Conservation (phyloP, 2,113 vertebrate species). For the Cynoglossus semilaevis region DNA sequence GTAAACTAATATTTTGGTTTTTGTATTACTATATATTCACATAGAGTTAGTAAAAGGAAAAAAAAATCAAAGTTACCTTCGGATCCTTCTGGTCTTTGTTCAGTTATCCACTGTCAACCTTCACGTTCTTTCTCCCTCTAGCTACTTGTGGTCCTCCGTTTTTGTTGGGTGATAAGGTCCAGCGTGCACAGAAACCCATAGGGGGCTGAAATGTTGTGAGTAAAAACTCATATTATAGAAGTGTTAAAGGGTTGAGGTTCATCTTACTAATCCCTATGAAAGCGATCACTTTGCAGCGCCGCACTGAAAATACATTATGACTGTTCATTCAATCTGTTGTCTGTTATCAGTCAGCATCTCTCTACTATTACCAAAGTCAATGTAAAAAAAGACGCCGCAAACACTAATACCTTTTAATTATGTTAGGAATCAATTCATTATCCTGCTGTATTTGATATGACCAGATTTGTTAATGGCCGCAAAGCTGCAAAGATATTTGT, state of each 20-base stretch:
- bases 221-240: constrained; percentile 55
- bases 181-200: constrained; percentile 45
- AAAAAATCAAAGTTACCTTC: constrained; percentile 30
- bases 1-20: too few species aligned
- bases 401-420: not conserved
- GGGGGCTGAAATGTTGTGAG: constrained; percentile 46
- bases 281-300: constrained; percentile 59
- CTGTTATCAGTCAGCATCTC: constrained; percentile 27
- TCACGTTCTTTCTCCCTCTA: constrained; percentile 26
- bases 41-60: not conserved
- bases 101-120: constrained; percentile 8
- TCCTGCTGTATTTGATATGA: too few species aligned
- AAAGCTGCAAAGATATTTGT: too few species aligned
- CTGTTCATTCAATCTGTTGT: constrained; percentile 54
- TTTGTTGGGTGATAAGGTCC: constrained; percentile 64
- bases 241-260: constrained; percentile 35
- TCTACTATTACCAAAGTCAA: constrained; percentile 22
- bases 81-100: not conserved
- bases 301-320: constrained; percentile 60
- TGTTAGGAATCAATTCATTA: constrained; percentile 1
- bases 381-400: constrained; percentile 15
- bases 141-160: constrained; percentile 46
- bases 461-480: too few species aligned
- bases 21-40: too few species aligned
- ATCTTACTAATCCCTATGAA: constrained; percentile 57